These are phyloP conservation scores for Nematopogon swammerdamellus DNA, from an alignment of 2,888 invertebrate species.

Conservation along the genomic window DNA sequence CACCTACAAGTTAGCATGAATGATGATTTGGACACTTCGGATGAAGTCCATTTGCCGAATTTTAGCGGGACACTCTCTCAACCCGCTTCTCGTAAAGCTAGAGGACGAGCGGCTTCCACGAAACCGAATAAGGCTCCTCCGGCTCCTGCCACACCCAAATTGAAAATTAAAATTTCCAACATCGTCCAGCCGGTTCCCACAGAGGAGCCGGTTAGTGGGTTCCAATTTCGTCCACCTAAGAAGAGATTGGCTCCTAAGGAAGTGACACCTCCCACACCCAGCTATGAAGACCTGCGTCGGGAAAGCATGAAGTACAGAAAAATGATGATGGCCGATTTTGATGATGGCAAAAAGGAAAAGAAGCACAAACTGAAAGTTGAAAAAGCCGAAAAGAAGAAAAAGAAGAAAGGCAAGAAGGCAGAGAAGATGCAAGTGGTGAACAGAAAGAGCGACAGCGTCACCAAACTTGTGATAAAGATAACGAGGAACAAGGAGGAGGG, in stretches of 20 bases:
- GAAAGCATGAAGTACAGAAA: constrained; percentile 86
- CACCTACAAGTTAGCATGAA: constrained; percentile 59
- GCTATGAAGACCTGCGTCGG: constrained; percentile 73
- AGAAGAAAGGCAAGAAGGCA: constrained; percentile 53
- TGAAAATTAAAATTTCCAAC: constrained; percentile 72
- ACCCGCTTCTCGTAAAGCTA: constrained; percentile 15
- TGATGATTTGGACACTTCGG: constrained; percentile 48
- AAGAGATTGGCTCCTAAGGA: constrained; percentile 58
- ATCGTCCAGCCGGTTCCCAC: constrained; percentile 48
- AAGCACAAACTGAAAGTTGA: constrained; percentile 36
- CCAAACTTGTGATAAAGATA: constrained; percentile 76
- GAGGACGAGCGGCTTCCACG: constrained; percentile 23
- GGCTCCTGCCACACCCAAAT: constrained; percentile 59
- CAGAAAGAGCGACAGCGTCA: constrained; percentile 57
- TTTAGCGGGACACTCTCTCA: constrained; percentile 20
- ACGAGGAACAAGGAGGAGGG: constrained; percentile 50
- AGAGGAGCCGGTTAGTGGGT: constrained; percentile 45
- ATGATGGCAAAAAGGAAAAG: constrained; percentile 61
- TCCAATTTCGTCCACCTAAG: constrained; percentile 72
- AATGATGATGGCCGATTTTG: constrained; percentile 81
- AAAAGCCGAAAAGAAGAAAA: constrained; percentile 53
- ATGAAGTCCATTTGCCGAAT: constrained; percentile 24
- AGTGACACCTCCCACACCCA: constrained; percentile 43
- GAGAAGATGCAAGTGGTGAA: constrained; percentile 49
- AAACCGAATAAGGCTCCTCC: constrained; percentile 23